Percentiles rank a stretch among this genome's conserved stretches.
These are phyloP conservation scores for Channa argus DNA, from an alignment of 2,113 vertebrate species.

Conservation along the genomic window DNA sequence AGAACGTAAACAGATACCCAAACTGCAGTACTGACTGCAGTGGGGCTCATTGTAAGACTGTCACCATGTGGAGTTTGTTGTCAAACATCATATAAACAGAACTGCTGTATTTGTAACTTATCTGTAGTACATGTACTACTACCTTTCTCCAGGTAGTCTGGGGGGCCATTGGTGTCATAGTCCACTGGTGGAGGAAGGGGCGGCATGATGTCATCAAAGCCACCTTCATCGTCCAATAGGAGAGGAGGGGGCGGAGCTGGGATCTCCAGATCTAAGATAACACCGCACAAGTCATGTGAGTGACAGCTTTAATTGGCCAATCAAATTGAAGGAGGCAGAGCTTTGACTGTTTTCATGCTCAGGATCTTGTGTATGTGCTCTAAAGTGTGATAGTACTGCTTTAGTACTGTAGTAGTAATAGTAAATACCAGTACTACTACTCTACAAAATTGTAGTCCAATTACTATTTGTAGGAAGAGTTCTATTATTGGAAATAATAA, in stretches of 20 bases:
- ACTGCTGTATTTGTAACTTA: no score
- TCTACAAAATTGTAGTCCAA: neutral
- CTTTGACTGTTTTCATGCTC: neutral
- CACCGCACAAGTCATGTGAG: conserved; percentile 3
- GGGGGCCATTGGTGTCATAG: conserved; percentile 60
- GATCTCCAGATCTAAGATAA: conserved; percentile 74
- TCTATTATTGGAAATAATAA: neutral
- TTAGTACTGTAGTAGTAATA: neutral
- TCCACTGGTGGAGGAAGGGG: conserved; percentile 79
- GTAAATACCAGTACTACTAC: neutral
- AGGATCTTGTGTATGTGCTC: neutral
- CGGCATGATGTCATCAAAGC: conserved; percentile 63
- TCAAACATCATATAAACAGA: no score
- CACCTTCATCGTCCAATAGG: conserved; percentile 38
- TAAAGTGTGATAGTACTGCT: neutral
- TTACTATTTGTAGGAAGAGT: neutral
- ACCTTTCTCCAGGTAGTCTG: conserved; percentile 78
- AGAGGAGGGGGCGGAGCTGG: conserved; percentile 66
- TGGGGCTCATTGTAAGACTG: no score
- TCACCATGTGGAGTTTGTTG: no score
- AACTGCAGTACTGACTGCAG: neutral
- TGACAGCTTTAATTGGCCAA: conserved; percentile 1
- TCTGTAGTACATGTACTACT: no score
- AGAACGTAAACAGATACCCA: neutral
- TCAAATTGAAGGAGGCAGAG: conserved; percentile 3